These are phyloP conservation scores for Spisula solida DNA, from an alignment of 2,888 invertebrate species.

Conservation along the genomic window DNA sequence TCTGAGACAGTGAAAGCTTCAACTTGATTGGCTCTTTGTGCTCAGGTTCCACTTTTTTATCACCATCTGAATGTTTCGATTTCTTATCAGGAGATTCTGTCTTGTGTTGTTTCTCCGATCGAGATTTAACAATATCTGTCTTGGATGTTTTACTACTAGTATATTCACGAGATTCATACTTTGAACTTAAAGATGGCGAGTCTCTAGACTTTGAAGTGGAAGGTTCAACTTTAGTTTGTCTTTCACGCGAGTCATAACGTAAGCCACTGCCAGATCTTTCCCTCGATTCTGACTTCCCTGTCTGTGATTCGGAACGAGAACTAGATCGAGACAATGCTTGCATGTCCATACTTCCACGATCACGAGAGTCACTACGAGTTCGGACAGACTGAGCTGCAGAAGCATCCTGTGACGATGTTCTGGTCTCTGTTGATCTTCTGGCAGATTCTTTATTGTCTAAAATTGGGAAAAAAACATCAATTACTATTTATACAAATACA, in stretches of 20 bases:
- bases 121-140: conserved; percentile 39
- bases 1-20: conserved; percentile 69
- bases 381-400: conserved; percentile 26
- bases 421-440: conserved; percentile 26
- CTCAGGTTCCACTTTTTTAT: conserved; percentile 67
- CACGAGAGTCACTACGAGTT: conserved; percentile 58
- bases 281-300: conserved; percentile 46
- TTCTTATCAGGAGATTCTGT: conserved; percentile 64
- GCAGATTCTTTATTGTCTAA: conserved; percentile 40
- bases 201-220: conserved; percentile 59
- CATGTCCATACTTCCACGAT: conserved; percentile 53
- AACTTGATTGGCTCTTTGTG: conserved; percentile 71
- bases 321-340: conserved; percentile 62
- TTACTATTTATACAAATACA: too few species aligned
- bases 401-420: conserved; percentile 40
- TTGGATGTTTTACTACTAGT: conserved; percentile 39
- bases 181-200: conserved; percentile 40
- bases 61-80: conserved; percentile 56
- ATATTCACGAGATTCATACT: conserved; percentile 59
- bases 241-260: conserved; percentile 56
- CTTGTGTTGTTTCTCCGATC: conserved; percentile 54
- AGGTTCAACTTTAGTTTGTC: conserved; percentile 48
- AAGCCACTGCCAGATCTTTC: conserved; percentile 45
- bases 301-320: conserved; percentile 49
- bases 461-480: background rate